Conservation (phyloP, 2,797 vertebrate genomes). For the Anniella stebbinsi region DNA sequence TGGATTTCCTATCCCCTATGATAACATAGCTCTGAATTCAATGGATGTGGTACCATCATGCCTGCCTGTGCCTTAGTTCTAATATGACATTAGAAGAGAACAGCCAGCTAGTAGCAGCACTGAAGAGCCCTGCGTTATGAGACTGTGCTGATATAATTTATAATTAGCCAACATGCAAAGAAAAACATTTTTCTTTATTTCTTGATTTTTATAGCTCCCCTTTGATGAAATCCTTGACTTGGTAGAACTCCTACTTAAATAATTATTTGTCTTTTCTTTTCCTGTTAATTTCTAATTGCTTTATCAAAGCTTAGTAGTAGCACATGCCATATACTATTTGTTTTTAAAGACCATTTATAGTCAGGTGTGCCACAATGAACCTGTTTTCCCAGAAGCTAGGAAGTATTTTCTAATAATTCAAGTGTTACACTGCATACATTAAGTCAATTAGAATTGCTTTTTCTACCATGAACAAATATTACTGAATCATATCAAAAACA, state of each 20-base stretch:
- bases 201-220: neutral
- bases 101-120: neutral
- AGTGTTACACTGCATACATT: neutral
- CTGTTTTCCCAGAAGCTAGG: neutral
- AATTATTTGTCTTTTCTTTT: neutral
- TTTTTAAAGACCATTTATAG: slow-evolving; percentile 8
- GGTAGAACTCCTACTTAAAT: neutral
- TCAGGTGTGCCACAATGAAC: neutral
- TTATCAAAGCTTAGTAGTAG: slow-evolving; percentile 1
- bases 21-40: neutral
- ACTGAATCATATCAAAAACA: neutral
- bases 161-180: neutral
- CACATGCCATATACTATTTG: neutral
- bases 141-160: neutral
- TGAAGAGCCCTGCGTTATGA: neutral
- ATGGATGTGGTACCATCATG: neutral
- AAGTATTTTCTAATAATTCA: slow-evolving; percentile 3
- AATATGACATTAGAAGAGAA: neutral
- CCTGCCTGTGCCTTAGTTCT: neutral
- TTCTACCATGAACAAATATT: neutral
- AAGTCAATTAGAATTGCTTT: neutral
- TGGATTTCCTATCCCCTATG: neutral
- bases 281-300: slow-evolving; percentile 24
- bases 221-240: neutral
- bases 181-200: neutral